Evolutionary conservation across 1,140 invertebrate species (phyloP).

Genomic region (Octopus sinensis): DNA sequence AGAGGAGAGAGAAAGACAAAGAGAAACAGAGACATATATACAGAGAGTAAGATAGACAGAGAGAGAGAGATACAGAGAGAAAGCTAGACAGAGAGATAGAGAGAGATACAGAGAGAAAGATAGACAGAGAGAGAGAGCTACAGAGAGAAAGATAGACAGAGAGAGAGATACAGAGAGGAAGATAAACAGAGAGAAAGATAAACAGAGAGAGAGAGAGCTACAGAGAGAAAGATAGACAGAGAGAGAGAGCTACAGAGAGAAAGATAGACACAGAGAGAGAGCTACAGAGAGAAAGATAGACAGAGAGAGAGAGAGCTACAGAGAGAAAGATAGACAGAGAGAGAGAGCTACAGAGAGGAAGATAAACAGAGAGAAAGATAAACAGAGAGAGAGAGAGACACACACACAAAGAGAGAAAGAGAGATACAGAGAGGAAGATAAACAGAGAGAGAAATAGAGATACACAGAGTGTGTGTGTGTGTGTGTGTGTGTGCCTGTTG

Average conservation of each 20-base stretch:
- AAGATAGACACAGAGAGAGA: not conserved
- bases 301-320: not conserved
- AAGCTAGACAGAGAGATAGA: too few relatives aligned
- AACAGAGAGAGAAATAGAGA: not conserved
- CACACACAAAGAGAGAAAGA: not conserved
- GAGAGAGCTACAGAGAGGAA: not conserved
- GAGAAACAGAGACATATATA: not conserved
- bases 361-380: not conserved
- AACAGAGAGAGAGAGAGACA: not conserved
- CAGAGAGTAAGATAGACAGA: too few relatives aligned
- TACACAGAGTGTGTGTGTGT: not conserved
- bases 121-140: not conserved
- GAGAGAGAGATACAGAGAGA: too few relatives aligned
- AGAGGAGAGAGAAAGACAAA: not conserved
- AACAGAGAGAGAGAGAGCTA: not conserved
- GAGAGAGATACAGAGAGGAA: not conserved
- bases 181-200: not conserved
- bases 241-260: not conserved
- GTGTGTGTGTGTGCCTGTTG: too few relatives aligned
- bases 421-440: not conserved
- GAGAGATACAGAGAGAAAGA: not conserved
- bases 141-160: not conserved
- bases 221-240: not conserved
- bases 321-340: not conserved
- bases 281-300: not conserved